These are phyloP conservation scores for Philypnodon macrostomus DNA, from an alignment of 2,797 vertebrate species.

Conservation along the genomic window DNA sequence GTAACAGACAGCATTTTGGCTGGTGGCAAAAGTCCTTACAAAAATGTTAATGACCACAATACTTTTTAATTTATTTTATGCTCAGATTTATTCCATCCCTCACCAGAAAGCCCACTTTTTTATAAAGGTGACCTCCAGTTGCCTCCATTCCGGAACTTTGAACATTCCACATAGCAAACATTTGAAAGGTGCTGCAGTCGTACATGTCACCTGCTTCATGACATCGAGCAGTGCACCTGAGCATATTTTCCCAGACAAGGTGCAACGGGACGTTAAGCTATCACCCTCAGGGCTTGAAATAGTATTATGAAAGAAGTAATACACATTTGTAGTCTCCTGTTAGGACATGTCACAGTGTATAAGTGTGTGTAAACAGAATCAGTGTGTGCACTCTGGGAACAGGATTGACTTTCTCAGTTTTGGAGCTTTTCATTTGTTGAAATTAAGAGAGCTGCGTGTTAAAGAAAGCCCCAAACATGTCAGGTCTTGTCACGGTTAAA, in stretches of 20 bases:
- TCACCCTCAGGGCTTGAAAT: constrained; percentile 49
- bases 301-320: constrained; percentile 57
- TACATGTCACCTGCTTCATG: constrained; percentile 53
- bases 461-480: constrained; percentile 39
- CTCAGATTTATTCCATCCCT: too few species aligned
- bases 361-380: constrained; percentile 52
- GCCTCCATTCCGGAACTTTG: too few species aligned
- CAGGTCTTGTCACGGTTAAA: constrained; percentile 30
- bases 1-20: too few species aligned
- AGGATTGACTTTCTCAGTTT: constrained; percentile 23
- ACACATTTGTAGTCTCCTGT: constrained; percentile 55
- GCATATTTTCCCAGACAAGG: constrained; percentile 70
- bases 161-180: too few species aligned
- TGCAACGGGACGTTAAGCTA: constrained; percentile 61
- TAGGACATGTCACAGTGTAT: constrained; percentile 42
- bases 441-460: constrained; percentile 25
- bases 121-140: too few species aligned
- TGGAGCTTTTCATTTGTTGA: constrained; percentile 39
- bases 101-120: too few species aligned
- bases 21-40: too few species aligned
- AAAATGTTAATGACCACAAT: too few species aligned
- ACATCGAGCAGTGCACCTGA: constrained; percentile 52
- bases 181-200: too few species aligned
- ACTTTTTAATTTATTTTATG: too few species aligned
- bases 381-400: constrained; percentile 42